Percentiles rank a stretch among this genome's conserved stretches.
Conservation (phyloP, 2,113 vertebrate genomes). For the Australoheros scitulus region DNA sequence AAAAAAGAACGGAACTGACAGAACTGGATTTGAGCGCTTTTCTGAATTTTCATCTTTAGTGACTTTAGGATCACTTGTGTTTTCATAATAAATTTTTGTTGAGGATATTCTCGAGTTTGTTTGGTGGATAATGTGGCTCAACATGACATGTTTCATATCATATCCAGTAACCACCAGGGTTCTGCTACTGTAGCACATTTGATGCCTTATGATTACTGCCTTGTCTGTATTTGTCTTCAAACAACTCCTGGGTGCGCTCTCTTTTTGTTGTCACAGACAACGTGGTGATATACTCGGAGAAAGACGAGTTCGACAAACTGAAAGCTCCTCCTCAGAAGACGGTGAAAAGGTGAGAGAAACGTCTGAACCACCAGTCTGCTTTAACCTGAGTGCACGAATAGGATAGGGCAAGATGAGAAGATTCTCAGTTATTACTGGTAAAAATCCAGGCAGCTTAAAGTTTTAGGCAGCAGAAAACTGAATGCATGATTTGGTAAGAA, state of each 20-base stretch:
- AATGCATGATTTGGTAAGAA: neutral
- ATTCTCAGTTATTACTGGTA: neutral
- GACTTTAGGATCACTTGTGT: neutral
- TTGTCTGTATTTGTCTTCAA: neutral
- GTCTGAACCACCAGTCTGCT: neutral
- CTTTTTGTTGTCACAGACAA: slow-evolving; percentile 79
- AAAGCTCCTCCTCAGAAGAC: slow-evolving; percentile 89
- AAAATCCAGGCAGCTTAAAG: neutral
- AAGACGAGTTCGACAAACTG: slow-evolving; percentile 95
- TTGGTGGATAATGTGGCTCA: neutral
- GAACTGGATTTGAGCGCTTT: neutral
- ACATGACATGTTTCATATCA: neutral
- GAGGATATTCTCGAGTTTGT: neutral
- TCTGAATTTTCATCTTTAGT: neutral
- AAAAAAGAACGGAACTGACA: neutral
- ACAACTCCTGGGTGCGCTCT: neutral
- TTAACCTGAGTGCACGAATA: neutral
- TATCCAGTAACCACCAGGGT: neutral
- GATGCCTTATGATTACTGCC: neutral
- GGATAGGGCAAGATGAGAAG: neutral
- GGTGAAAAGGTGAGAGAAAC: slow-evolving; percentile 87
- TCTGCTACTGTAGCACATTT: neutral
- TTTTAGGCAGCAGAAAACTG: neutral
- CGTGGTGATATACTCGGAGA: slow-evolving; percentile 94
- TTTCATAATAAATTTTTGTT: neutral